Evolutionary conservation across 2,113 vertebrate genomes (phyloP).

Genomic region (Macaca fascicularis): T2T-MFA8v1.1 NC_088379.1:32346501-32347000

Average conservation of each 20-base stretch:
- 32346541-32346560: neutral
- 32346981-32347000: neutral
- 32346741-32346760: neutral
- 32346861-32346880: neutral
- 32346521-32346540: neutral
- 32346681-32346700: neutral
- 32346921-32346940: neutral
- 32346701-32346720: neutral
- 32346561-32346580: neutral
- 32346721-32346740: neutral
- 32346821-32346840: neutral
- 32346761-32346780: neutral
- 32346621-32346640: neutral
- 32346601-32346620: neutral
- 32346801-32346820: neutral
- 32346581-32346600: neutral
- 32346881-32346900: neutral
- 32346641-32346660: neutral
- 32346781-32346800: neutral
- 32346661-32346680: neutral
- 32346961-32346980: neutral
- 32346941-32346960: neutral
- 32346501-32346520: neutral
- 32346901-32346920: neutral
- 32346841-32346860: neutral